These are phyloP conservation scores for Papilio gigon DNA, from an alignment of 2,888 invertebrate genomes.

Conservation along the genomic window DNA sequence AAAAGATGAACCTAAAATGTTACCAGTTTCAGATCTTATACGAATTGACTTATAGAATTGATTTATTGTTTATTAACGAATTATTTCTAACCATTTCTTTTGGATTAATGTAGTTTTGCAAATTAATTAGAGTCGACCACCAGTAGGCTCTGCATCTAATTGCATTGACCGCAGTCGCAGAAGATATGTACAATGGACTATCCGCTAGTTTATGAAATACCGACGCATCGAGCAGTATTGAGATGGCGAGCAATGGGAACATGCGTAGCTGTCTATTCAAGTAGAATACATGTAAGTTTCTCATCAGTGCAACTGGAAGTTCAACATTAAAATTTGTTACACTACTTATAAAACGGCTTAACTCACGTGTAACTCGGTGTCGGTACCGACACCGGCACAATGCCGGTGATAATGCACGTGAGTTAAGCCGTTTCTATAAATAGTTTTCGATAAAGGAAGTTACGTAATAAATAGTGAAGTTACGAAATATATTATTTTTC, in stretches of 20 bases:
- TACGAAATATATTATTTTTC: no score
- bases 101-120: conserved; percentile 52
- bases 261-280: conserved; percentile 63
- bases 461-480: background rate
- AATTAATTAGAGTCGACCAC: conserved; percentile 58
- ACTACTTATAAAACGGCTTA: no score
- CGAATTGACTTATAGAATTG: no score
- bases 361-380: no score
- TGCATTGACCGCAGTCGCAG: conserved; percentile 43
- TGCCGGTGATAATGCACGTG: no score
- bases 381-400: no score
- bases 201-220: conserved; percentile 57
- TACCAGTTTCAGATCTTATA: no score
- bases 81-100: conserved; percentile 39
- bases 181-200: conserved; percentile 51
- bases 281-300: conserved; percentile 63
- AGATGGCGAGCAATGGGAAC: conserved; percentile 60
- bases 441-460: background rate
- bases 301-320: conserved; percentile 58
- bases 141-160: conserved; percentile 60
- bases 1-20: no score
- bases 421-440: no score
- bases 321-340: background rate
- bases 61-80: no score
- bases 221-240: conserved; percentile 58